Base-by-base conservation (phyloP, 2,113 vertebrate species). In the Etheostoma spectabile region DNA sequence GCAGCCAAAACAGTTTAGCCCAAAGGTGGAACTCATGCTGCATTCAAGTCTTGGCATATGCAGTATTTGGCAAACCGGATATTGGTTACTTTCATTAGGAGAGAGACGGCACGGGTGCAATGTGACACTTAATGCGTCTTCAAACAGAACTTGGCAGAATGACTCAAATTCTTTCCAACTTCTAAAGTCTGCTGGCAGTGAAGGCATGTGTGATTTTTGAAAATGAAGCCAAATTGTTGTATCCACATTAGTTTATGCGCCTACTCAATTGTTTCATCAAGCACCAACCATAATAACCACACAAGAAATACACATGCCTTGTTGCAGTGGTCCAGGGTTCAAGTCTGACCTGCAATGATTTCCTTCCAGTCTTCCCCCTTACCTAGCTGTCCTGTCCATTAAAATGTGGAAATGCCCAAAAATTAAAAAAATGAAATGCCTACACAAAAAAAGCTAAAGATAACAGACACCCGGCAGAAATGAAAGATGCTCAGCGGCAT, bases 21-120 rank as follows among this genome's bases (percentile, higher is more conserved):
- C 65, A 67, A 72, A 64, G 83, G 71, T 76, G 48, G n/a, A 82
- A 74, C 81, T 67, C 15, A 2, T 35, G 56, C 84, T 68, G 68
- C 70, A 65, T 49, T 79, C 60, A 72, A 8, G 68, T 62, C 38
- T 24, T 74, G 56, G 63, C 53, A 69, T 21, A 51, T 46, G 30
- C 16, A 33, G 66, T 15, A 46, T 46, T 48, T 0, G 8, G 56
- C 49, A 18, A 74, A 35, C 19, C 0, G 5, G 22, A 78, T 68
- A 73, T 56, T 52, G 4, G 46, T 64, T 62, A 33, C 22, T 64
- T 57, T 68, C n/a, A 59, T 59, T 15, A 51, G n/a, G 51, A 66
- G 42, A 59, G 64, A 55, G 72, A 42, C 10, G 3, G 15, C 45
- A 11, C 49, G 5, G 38, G 42, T 30, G 59, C 49, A 69, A 49